Evolutionary conservation across 2,113 vertebrate genomes (phyloP).

Genomic region (Anas platyrhynchos): DNA sequence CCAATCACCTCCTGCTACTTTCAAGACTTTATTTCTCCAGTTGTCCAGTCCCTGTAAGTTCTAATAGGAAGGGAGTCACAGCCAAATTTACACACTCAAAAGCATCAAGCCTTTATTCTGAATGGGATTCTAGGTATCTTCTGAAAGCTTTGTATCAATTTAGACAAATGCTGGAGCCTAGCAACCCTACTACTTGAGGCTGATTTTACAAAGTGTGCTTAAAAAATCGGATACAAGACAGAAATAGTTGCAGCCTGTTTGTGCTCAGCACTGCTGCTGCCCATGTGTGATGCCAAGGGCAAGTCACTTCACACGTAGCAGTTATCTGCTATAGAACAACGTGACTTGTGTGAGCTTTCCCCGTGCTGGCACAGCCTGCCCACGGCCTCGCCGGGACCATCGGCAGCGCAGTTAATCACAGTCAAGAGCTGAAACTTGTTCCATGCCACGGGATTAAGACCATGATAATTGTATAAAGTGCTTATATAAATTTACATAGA

Average conservation of each 20-base stretch:
- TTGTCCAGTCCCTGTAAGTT: neutral
- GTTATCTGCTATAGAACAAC: neutral
- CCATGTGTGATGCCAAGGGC: neutral
- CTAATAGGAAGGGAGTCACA: neutral
- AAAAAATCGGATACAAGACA: neutral
- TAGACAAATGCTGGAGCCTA: neutral
- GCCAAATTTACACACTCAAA: neutral
- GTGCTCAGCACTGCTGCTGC: neutral
- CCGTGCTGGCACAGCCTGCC: neutral
- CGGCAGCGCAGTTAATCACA: neutral
- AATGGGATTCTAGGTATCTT: neutral
- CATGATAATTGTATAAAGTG: neutral
- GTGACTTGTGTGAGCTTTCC: neutral
- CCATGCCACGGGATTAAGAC: neutral
- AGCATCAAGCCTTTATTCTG: neutral
- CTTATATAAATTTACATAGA: neutral
- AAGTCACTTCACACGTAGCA: neutral
- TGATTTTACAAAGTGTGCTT: neutral
- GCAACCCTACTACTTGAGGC: neutral
- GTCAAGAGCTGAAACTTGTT: neutral
- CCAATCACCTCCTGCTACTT: neutral
- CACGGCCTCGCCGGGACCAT: fast-evolving
- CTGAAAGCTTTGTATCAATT: neutral
- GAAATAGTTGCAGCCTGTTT: neutral
- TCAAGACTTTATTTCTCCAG: neutral